Conservation (phyloP, 1,140 invertebrate genomes). For the Eriocheir sinensis region DNA sequence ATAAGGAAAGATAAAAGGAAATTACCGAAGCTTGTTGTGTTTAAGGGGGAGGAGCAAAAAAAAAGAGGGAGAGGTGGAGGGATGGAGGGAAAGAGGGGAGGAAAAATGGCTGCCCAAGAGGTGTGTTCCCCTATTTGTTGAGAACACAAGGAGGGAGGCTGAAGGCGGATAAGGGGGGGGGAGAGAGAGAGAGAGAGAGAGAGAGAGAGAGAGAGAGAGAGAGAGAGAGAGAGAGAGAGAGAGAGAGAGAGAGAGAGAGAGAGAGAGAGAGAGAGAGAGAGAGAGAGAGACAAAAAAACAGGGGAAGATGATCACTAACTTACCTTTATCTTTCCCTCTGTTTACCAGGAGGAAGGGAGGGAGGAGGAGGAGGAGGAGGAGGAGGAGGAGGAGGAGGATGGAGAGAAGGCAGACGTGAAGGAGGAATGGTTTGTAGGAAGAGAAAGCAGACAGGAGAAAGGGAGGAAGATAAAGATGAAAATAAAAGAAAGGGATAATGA, state of each 20-base stretch:
- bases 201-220: background rate
- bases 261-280: background rate
- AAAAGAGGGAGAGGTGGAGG: background rate
- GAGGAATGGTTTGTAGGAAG: too few relatives aligned
- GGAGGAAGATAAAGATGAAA: too few relatives aligned
- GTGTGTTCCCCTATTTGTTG: background rate
- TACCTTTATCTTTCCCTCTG: background rate
- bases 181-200: background rate
- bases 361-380: background rate
- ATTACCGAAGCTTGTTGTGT: background rate
- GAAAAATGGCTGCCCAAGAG: background rate
- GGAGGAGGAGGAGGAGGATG: background rate
- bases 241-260: background rate
- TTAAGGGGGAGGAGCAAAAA: background rate
- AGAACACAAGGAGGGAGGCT: too few relatives aligned
- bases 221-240: too few relatives aligned
- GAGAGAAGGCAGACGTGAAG: background rate
- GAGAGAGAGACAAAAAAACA: too few relatives aligned
- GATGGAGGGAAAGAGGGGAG: background rate
- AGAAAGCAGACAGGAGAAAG: too few relatives aligned
- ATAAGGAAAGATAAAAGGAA: background rate
- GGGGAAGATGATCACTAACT: background rate
- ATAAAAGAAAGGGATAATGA: too few relatives aligned
- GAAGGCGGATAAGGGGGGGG: too few relatives aligned
- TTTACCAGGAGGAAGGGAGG: background rate